Evolutionary conservation across 1,140 invertebrate species (phyloP).

Genomic region (Drosophila lacteicornis): DNA sequence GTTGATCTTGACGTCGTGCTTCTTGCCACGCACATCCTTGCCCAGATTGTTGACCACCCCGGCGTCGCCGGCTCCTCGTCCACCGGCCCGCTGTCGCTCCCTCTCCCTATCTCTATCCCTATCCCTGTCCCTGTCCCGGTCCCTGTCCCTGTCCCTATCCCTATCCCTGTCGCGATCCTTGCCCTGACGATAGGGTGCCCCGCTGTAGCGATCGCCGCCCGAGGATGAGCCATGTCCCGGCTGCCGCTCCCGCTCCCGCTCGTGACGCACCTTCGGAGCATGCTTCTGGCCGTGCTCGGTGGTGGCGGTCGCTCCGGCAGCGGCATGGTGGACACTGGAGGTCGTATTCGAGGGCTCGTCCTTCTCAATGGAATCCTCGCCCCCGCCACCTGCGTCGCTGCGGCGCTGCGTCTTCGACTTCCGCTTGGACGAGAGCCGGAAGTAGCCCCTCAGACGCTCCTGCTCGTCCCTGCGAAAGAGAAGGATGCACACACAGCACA

Average conservation of each 20-base stretch:
- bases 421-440: constrained; percentile 85
- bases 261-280: constrained; percentile 27
- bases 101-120: constrained; percentile 31
- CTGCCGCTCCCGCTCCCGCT: constrained; percentile 49
- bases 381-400: constrained; percentile 43
- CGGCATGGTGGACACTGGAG: constrained; percentile 22
- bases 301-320: constrained; percentile 2
- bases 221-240: constrained; percentile 30
- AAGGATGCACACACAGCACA: too few species aligned
- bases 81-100: constrained; percentile 22
- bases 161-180: constrained; percentile 9
- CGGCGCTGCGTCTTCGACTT: constrained; percentile 62
- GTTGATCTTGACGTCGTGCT: constrained; percentile 80
- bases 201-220: constrained; percentile 56
- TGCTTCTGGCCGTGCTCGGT: constrained; percentile 1
- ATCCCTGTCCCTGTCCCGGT: constrained; percentile 18
- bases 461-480: constrained; percentile 85
- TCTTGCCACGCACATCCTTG: constrained; percentile 73
- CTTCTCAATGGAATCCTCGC: constrained; percentile 78
- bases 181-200: constrained; percentile 56
- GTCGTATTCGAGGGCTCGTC: constrained; percentile 71
- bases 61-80: constrained; percentile 62
- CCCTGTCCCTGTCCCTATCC: constrained; percentile 16
- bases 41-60: constrained; percentile 71
- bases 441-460: constrained; percentile 88